Conservation (phyloP, 1,140 invertebrate species). For the Pseudoatta argentina region DNA sequence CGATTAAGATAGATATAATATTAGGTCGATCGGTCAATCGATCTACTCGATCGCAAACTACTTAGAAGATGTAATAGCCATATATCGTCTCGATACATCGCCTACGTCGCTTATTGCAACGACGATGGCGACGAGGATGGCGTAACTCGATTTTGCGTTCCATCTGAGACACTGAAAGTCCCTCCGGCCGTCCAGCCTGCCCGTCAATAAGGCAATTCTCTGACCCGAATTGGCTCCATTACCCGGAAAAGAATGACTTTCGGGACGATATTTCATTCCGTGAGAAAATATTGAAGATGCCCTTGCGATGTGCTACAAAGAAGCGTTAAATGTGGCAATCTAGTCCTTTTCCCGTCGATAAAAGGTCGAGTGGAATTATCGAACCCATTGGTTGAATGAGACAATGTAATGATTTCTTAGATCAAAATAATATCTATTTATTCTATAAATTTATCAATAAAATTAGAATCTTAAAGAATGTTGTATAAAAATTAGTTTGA, state of each 20-base stretch:
- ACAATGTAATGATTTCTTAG: background rate
- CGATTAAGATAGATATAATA: background rate
- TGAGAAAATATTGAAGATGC: slow-evolving; percentile 72
- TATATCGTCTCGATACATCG: slow-evolving; percentile 68
- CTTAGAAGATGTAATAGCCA: slow-evolving; percentile 59
- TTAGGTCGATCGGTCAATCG: slow-evolving; percentile 15
- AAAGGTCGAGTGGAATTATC: slow-evolving; percentile 15
- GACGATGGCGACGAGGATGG: slow-evolving; percentile 63
- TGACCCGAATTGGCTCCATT: slow-evolving; percentile 84
- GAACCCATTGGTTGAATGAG: background rate
- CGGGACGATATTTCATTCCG: slow-evolving; percentile 72
- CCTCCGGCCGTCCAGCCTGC: slow-evolving; percentile 78
- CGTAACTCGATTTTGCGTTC: slow-evolving; percentile 84
- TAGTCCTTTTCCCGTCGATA: slow-evolving; percentile 21
- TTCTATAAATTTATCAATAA: background rate
- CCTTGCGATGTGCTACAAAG: slow-evolving; percentile 16
- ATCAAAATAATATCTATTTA: background rate
- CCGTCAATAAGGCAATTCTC: slow-evolving; percentile 86
- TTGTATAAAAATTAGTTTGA: background rate
- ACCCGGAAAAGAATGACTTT: slow-evolving; percentile 81
- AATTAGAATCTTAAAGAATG: background rate
- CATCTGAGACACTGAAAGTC: slow-evolving; percentile 84
- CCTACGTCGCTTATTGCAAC: slow-evolving; percentile 76
- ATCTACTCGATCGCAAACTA: slow-evolving; percentile 36
- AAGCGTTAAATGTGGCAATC: slow-evolving; percentile 51